Base-by-base conservation (phyloP, 2,797 vertebrate genomes). In the Pristis pectinata region DNA sequence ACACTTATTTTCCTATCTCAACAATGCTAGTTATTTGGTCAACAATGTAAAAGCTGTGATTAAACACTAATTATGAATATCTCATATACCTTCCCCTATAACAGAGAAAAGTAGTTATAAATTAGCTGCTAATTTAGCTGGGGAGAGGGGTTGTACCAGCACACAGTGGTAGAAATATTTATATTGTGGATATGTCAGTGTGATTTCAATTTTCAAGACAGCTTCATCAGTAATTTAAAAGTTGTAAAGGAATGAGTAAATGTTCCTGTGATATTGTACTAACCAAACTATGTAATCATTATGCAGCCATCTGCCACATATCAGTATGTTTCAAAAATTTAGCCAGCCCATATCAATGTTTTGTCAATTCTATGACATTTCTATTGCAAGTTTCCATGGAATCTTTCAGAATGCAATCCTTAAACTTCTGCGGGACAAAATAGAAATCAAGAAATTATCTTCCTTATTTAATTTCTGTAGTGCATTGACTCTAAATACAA, bases 381-480 rank as follows among this genome's bases (percentile, higher is more conserved):
- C 44, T 34, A 74, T 24, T 44, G 5, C 19, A 10, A 49, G 70
- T 74, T 74, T 74, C 70, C 27, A 74, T 74, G 67, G 91, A 93
- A 72, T 76, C 11, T 30, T 74, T 30, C 30, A 49, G 67, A 34
- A 53, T 49, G 10, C 24, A 74, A 74, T 74, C 44, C 93, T 93
- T 74, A 93, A 13, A 93, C 44, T 72, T 74, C 67, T 93, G 67
- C 41, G 91, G 67, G 19, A 41, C 70, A 93, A 93, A 93, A 74
- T 53, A 74, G 41, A 30, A 61, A 61, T 61, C 30, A 27, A 30
- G 15, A 93, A 15, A 53, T 30, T 44, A 24, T 93, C 93, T 64
- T 92, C n/a, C 64, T 49, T 49, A 49, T 93, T 93, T 24, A 7
- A 91, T 17, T 91, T 61, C 59, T 64, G 61, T 91, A 61, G 17